These are phyloP conservation scores for Phragmatobia fuliginosa DNA, from an alignment of 2,888 invertebrate species.

Conservation along the genomic window DNA sequence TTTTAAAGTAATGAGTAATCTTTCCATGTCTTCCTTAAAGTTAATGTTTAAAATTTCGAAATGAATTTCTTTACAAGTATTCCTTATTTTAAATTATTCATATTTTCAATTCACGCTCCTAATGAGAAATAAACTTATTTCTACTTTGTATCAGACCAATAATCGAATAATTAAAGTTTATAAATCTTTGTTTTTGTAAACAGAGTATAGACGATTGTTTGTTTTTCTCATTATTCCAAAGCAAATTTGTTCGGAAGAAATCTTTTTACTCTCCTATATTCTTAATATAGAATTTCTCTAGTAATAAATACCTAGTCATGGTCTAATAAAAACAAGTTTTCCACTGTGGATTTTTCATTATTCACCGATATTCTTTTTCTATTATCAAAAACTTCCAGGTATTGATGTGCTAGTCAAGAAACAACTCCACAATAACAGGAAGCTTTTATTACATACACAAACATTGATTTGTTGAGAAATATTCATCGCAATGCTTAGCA, in stretches of 20 bases:
- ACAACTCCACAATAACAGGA: neutral
- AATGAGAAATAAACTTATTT: neutral
- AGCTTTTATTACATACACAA: neutral
- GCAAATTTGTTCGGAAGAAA: neutral
- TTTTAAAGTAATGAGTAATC: neutral
- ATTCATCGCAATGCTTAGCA: neutral
- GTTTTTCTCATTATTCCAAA: neutral
- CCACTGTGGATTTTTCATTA: neutral
- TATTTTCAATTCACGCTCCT: neutral
- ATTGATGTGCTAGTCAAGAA: neutral
- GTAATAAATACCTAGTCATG: neutral
- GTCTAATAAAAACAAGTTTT: neutral
- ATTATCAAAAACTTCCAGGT: neutral
- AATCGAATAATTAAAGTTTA: neutral
- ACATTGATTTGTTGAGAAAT: neutral
- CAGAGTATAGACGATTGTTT: neutral
- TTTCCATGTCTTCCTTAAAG: slow-evolving; percentile 10
- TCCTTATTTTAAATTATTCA: neutral
- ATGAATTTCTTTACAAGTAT: neutral
- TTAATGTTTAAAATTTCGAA: neutral
- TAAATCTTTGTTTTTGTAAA: neutral
- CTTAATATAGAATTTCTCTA: neutral
- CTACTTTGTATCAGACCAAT: neutral
- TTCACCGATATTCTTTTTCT: neutral
- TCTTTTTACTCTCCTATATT: neutral